A percentile compares a stretch with the other conserved stretches of the same genome.
phyloP scores from a whole-genome alignment of 2,888 invertebrate species.

The Agelastica alni region DNA sequence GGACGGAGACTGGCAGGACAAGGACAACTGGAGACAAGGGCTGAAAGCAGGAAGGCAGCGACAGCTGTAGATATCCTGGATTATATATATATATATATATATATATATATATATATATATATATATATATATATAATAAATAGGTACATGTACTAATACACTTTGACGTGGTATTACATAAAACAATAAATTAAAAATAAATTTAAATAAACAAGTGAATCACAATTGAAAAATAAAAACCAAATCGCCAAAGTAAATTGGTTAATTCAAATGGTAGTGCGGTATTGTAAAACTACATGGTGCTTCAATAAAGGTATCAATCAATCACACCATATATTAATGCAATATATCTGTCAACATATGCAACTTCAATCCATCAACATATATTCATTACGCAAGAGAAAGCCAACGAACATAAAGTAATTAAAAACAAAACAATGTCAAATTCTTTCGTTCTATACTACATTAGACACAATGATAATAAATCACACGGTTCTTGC shows the following conservation, averaged over 20 bases:
- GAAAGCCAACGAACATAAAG: slow-evolving; percentile 24
- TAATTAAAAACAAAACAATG: slow-evolving; percentile 34
- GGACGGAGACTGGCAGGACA: no score
- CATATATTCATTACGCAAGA: slow-evolving; percentile 26
- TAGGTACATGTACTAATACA: no score
- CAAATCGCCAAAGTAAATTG: slow-evolving; percentile 1
- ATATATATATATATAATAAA: no score
- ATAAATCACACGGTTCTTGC: slow-evolving; percentile 31
- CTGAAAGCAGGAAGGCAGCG: no score
- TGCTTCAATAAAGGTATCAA: slow-evolving; percentile 17
- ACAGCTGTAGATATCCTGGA: no score
- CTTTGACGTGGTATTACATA: no score
- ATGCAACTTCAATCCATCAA: slow-evolving; percentile 29
- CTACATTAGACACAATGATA: slow-evolving; percentile 28
- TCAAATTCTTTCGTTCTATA: slow-evolving; percentile 30
- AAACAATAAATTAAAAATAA: no score
- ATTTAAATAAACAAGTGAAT: no score
- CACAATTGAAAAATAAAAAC: no score
- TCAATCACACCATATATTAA: slow-evolving; percentile 22
- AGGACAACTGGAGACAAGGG: no score
- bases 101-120: no score
- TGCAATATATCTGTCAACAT: slow-evolving; percentile 29
- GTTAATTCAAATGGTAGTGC: slow-evolving; percentile 11
- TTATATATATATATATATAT: no score
- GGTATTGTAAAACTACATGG: slow-evolving; percentile 12